Conservation (phyloP, 2,888 invertebrate species). For the Sarcophaga subvicina region DNA sequence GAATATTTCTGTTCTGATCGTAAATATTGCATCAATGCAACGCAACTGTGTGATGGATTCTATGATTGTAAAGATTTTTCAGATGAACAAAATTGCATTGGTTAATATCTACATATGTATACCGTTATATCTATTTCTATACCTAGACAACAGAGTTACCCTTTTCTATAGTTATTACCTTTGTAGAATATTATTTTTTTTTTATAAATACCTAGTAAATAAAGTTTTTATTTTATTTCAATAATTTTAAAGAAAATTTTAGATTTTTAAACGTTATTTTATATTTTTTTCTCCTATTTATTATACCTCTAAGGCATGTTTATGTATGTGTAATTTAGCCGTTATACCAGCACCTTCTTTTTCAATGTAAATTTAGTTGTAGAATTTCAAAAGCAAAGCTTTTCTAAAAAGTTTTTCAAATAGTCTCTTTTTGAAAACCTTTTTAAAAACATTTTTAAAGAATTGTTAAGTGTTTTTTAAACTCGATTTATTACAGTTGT, state of each 20-base stretch:
- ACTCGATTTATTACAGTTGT: conserved; percentile 1
- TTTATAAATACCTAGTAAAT: neutral
- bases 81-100: conserved; percentile 93
- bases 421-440: neutral
- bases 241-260: conserved; percentile 21
- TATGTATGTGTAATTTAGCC: conserved; percentile 54
- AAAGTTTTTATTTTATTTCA: conserved; percentile 18
- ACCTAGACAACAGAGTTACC: too few relatives aligned
- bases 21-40: conserved; percentile 89
- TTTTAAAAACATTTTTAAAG: conserved; percentile 5
- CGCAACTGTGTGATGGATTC: conserved; percentile 92
- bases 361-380: neutral
- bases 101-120: conserved; percentile 77
- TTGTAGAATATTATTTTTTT: conserved; percentile 8
- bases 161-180: neutral
- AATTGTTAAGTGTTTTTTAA: neutral
- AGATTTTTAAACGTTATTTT: neutral
- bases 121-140: neutral
- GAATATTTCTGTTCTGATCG: conserved; percentile 89
- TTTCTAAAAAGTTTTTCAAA: conserved; percentile 42
- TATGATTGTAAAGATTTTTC: conserved; percentile 96
- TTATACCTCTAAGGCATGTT: conserved; percentile 43
- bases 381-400: neutral
- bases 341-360: conserved; percentile 33
- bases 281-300: conserved; percentile 17